Base-by-base conservation (phyloP, 1,140 invertebrate genomes). In the Aphaenogaster floridana region DNA sequence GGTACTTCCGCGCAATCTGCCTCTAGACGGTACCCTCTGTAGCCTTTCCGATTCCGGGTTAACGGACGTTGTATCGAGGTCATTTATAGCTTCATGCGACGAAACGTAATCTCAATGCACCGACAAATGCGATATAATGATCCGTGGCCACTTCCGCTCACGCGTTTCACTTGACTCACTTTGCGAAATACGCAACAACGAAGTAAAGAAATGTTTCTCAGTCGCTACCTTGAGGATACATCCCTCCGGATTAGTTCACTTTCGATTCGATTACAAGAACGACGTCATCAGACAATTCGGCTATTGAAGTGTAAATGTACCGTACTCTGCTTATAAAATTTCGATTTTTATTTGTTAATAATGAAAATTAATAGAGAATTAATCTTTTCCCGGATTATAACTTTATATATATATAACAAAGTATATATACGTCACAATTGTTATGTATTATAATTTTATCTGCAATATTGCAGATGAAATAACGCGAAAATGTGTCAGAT, bases 51-150 rank as follows among this genome's bases (percentile, higher is more conserved):
- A 21, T 48, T 39, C 48, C 36, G 79, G 79, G 50, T 81, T 81
- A 81, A 81, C 50, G 28, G 34, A 74, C 57, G 54, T 84, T 59
- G 13, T 50, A 84, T 76, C 42, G 69, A 28, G 80, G 34, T 84
- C 57, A 76, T 36, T 74, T 42, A 81, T 54, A 83, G 8, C n/a
- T 80, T 34, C 63, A n/a, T 21, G 21, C 66, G 28, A 74, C n/a
- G 13, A 74, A 83, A 74, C n/a, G 8, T 13, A 74, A 84, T 63
- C 45, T 84, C 28, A 6, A 63, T 61, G 15, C n/a, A 50, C 36
- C 69, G 69, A 83, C 68, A 83, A 83, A 39, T 48, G 80, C n/a
- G 63, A 81, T 45, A 76, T 84, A 84, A 76, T 13, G 34, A 84
- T 84, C 80, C 69, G 42, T 11, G 69, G 21, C 5, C 42, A 39